Conservation (phyloP, 2,797 vertebrate genomes). For the Semotilus atromaculatus region DNA sequence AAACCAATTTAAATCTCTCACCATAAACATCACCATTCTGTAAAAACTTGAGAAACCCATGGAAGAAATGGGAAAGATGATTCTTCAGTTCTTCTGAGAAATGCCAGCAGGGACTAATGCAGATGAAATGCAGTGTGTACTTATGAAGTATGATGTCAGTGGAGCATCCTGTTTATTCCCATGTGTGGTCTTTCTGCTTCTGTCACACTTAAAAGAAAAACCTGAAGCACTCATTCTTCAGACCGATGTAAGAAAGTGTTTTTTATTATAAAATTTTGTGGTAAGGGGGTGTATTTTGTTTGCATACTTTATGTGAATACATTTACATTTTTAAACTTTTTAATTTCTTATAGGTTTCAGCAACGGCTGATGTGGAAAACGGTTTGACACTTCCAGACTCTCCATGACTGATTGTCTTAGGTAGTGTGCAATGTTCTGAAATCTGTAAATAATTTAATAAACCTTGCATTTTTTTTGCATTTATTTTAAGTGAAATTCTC, state of each 20-base stretch:
- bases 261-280: neutral
- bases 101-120: conserved; percentile 29
- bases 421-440: neutral
- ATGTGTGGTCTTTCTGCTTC: conserved; percentile 27
- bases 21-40: conserved; percentile 34
- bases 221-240: conserved; percentile 23
- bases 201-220: too few species aligned
- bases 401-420: neutral
- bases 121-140: conserved; percentile 26
- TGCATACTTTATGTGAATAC: too few species aligned
- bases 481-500: neutral
- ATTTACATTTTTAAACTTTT: neutral
- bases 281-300: neutral
- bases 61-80: conserved; percentile 44
- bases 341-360: neutral
- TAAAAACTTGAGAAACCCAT: conserved; percentile 44
- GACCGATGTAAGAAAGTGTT: conserved; percentile 4
- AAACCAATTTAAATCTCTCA: conserved; percentile 43
- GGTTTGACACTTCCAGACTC: neutral
- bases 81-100: conserved; percentile 41
- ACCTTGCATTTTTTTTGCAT: neutral
- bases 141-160: conserved; percentile 36
- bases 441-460: neutral
- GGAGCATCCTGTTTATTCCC: neutral
- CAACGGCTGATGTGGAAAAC: neutral